phyloP scores from a whole-genome alignment of 1,140 invertebrate species.

The Lordiphosa mommai region DNA sequence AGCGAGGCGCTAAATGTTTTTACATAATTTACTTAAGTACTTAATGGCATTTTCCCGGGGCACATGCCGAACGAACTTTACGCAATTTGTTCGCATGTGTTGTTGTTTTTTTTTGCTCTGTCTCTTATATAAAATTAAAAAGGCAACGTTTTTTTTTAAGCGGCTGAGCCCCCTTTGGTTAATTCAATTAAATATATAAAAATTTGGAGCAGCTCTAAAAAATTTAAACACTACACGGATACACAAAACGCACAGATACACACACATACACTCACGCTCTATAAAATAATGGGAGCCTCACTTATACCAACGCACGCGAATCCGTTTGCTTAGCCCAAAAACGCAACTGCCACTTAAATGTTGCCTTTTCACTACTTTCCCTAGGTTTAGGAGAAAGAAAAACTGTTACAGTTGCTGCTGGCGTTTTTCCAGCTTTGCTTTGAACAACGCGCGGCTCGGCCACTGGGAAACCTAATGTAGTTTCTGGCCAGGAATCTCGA shows the following conservation, averaged over 20 bases:
- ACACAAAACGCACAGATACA: slow-evolving; percentile 51
- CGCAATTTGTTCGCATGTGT: slow-evolving; percentile 41
- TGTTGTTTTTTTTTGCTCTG: slow-evolving; percentile 20
- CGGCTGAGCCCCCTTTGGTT: slow-evolving; percentile 43
- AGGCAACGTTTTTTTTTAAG: slow-evolving; percentile 26
- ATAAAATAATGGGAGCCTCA: slow-evolving; percentile 12
- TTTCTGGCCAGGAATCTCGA: slow-evolving; percentile 69
- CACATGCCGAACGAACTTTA: slow-evolving; percentile 45
- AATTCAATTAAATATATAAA: slow-evolving; percentile 65
- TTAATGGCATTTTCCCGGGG: slow-evolving; percentile 56
- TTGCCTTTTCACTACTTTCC: slow-evolving; percentile 62
- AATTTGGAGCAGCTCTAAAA: slow-evolving; percentile 52
- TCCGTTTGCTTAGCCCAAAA: slow-evolving; percentile 32
- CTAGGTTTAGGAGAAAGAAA: slow-evolving; percentile 41
- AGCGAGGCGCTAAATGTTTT: slow-evolving; percentile 51
- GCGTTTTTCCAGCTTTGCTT: slow-evolving; percentile 59
- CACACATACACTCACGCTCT: slow-evolving; percentile 15
- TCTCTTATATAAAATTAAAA: slow-evolving; percentile 52
- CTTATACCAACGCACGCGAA: slow-evolving; percentile 23
- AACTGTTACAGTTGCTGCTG: slow-evolving; percentile 57
- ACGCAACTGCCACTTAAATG: slow-evolving; percentile 63
- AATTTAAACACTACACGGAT: slow-evolving; percentile 45
- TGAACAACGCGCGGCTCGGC: slow-evolving; percentile 35
- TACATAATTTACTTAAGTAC: slow-evolving; percentile 71
- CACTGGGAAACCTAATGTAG: slow-evolving; percentile 16